Evolutionary conservation across 2,797 vertebrate species (phyloP).

Genomic region (Esox lucius): DNA sequence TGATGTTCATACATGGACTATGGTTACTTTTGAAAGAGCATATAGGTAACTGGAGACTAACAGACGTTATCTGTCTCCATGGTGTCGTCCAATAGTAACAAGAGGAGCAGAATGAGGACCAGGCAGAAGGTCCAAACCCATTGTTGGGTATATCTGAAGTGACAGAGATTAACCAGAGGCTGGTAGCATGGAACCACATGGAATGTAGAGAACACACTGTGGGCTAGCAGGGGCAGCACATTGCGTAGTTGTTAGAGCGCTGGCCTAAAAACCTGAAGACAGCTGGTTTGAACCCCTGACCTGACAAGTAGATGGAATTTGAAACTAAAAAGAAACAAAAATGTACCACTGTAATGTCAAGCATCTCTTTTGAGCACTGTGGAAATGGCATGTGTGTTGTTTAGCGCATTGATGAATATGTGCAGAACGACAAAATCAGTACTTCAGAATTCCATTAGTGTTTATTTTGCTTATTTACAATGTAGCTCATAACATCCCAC

Average conservation of each 20-base stretch:
- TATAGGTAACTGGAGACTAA: too few species aligned
- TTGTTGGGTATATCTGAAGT: slow-evolving; percentile 31
- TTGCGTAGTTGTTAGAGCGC: background rate
- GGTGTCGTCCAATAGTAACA: slow-evolving; percentile 10
- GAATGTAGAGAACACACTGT: background rate
- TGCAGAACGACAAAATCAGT: background rate
- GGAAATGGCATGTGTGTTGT: background rate
- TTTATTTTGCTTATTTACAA: too few species aligned
- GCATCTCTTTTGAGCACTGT: background rate
- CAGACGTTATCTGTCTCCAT: slow-evolving; percentile 1
- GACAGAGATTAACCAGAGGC: slow-evolving; percentile 37
- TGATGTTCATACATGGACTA: too few species aligned
- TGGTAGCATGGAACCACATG: slow-evolving; percentile 21
- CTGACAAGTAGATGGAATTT: background rate
- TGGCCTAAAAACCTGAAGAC: background rate
- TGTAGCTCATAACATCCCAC: too few species aligned
- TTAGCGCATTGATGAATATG: background rate
- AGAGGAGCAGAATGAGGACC: slow-evolving; percentile 23
- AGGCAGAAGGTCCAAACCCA: slow-evolving; percentile 45
- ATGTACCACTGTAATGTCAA: background rate
- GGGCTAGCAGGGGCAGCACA: background rate
- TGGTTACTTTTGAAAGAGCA: too few species aligned
- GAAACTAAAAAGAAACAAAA: too few species aligned
- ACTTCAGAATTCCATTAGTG: background rate
- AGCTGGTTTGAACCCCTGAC: too few species aligned